Evolutionary conservation across 2,797 vertebrate species (phyloP).

Genomic region (Phalloptychus januarius): DNA sequence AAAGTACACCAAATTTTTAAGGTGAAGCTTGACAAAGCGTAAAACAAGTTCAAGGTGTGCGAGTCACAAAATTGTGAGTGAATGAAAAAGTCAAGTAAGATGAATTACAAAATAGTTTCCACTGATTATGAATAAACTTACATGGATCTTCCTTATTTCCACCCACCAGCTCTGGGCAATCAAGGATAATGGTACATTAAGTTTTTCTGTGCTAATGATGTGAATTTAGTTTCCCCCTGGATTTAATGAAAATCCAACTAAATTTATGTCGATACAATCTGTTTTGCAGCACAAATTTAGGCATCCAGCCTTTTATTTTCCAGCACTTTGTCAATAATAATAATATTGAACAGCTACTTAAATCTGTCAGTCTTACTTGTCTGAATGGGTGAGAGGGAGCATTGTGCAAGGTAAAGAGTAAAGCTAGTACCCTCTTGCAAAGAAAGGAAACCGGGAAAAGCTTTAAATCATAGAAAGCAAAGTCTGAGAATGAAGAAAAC

Average conservation of each 20-base stretch:
- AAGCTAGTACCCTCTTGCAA: slow-evolving; percentile 40
- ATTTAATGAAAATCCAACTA: slow-evolving; percentile 16
- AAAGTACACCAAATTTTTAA: neutral
- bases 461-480: slow-evolving; percentile 34
- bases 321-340: slow-evolving; percentile 30
- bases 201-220: neutral
- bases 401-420: slow-evolving; percentile 40
- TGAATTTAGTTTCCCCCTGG: neutral
- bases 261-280: slow-evolving; percentile 30
- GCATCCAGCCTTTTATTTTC: slow-evolving; percentile 14
- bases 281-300: slow-evolving; percentile 11
- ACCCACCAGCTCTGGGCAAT: neutral
- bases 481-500: slow-evolving; percentile 4
- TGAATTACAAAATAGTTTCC: neutral
- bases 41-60: neutral
- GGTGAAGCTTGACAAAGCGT: neutral
- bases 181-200: neutral
- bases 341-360: slow-evolving; percentile 26
- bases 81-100: neutral
- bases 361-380: slow-evolving; percentile 39
- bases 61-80: neutral
- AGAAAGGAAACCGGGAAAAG: slow-evolving; percentile 43
- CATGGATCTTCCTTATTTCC: neutral
- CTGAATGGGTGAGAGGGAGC: slow-evolving; percentile 34
- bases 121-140: neutral